Evolutionary conservation across 2,113 vertebrate genomes (phyloP).

Genomic region (Entomyzon cyanotis): DNA sequence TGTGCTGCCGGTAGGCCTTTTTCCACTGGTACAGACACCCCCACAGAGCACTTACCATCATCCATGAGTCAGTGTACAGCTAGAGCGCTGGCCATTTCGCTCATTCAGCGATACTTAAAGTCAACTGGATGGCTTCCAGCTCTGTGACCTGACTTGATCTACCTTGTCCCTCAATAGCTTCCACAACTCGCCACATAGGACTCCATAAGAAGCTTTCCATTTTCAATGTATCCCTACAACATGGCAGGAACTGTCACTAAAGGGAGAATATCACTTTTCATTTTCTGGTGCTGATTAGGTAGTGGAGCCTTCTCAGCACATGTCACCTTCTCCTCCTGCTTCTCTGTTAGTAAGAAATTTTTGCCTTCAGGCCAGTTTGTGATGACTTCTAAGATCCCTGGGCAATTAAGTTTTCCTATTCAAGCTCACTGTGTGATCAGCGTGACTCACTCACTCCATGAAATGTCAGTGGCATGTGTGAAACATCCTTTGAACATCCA

Average conservation of each 20-base stretch:
- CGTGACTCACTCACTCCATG: not conserved
- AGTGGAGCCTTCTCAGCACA: not conserved
- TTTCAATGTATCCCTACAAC: not conserved
- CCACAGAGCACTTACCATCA: not conserved
- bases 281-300: not conserved
- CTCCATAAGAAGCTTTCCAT: not conserved
- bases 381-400: not conserved
- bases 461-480: not conserved
- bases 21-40: rapidly evolving
- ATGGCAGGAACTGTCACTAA: not conserved
- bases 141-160: not conserved
- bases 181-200: rapidly evolving
- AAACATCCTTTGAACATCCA: not conserved
- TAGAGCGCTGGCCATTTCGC: not conserved
- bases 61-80: not conserved
- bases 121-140: not conserved
- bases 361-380: not conserved
- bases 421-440: not conserved
- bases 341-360: not conserved
- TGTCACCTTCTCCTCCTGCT: not conserved
- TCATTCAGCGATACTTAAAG: not conserved
- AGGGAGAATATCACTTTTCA: not conserved
- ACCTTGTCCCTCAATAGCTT: not conserved
- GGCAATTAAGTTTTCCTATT: not conserved
- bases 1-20: not conserved